phyloP scores from a whole-genome alignment of 2,888 invertebrate genomes.

The Drosophila nigritarsus region DNA sequence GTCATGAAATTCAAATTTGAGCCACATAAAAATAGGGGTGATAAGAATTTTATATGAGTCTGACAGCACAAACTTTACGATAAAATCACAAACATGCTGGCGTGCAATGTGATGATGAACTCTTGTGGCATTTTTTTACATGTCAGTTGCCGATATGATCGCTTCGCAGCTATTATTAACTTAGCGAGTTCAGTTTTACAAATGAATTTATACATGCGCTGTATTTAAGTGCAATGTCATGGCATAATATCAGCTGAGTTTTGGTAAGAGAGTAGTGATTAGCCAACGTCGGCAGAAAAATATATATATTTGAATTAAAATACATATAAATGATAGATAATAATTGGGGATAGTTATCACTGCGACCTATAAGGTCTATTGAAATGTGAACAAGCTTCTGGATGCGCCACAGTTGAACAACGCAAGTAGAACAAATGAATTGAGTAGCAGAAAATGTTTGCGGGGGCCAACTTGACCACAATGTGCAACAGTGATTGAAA shows the following conservation, averaged over 20 bases:
- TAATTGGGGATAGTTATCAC: too few relatives aligned
- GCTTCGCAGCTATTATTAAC: neutral
- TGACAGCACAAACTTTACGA: neutral
- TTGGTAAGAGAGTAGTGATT: slow-evolving; percentile 22
- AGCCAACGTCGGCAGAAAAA: slow-evolving; percentile 39
- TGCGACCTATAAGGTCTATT: too few relatives aligned
- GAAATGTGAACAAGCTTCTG: slow-evolving; percentile 2
- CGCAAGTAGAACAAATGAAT: slow-evolving; percentile 39
- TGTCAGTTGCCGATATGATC: neutral
- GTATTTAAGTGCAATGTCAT: slow-evolving; percentile 42
- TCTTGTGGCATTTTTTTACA: neutral
- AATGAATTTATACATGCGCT: slow-evolving; percentile 22
- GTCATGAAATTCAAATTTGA: neutral
- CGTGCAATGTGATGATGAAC: neutral
- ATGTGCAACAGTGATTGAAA: slow-evolving; percentile 33
- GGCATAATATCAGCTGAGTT: slow-evolving; percentile 27
- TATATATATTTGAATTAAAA: neutral
- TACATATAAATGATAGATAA: neutral
- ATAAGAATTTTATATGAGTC: neutral
- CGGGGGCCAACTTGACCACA: slow-evolving; percentile 1
- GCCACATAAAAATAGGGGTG: neutral
- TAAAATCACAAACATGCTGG: neutral
- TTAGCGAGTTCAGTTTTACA: slow-evolving; percentile 8
- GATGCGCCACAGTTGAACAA: slow-evolving; percentile 45
- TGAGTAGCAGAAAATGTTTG: slow-evolving; percentile 20